A percentile compares a stretch with the other conserved stretches of the same genome.
These are phyloP conservation scores for Ptychoptera contaminata DNA, from an alignment of 2,888 invertebrate species.

Conservation along the genomic window DNA sequence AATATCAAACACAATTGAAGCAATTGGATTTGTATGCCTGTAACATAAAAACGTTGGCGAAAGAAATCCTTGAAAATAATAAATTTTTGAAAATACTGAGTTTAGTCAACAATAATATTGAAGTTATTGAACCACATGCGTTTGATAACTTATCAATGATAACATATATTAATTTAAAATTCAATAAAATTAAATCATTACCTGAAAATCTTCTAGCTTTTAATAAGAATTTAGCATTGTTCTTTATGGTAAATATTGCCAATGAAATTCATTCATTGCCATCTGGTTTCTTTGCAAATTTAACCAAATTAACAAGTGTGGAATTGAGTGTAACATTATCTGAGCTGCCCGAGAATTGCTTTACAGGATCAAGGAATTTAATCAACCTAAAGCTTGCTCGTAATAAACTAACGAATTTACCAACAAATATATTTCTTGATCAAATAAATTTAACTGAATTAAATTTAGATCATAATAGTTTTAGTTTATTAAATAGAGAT, in stretches of 20 bases:
- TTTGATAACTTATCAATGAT: slow-evolving; percentile 46
- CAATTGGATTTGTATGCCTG: too few relatives aligned
- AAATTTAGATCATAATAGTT: slow-evolving; percentile 46
- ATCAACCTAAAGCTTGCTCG: slow-evolving; percentile 42
- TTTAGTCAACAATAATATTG: slow-evolving; percentile 48
- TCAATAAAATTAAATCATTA: slow-evolving; percentile 46
- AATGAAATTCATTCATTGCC: slow-evolving; percentile 41
- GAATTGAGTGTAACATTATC: slow-evolving; percentile 40
- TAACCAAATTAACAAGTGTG: slow-evolving; percentile 39
- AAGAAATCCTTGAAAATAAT: too few relatives aligned
- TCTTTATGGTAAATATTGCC: slow-evolving; percentile 42
- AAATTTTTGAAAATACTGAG: slow-evolving; percentile 32
- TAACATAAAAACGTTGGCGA: too few relatives aligned
- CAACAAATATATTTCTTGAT: slow-evolving; percentile 44
- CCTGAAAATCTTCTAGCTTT: slow-evolving; percentile 41
- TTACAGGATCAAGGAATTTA: slow-evolving; percentile 41
- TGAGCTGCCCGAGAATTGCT: slow-evolving; percentile 42
- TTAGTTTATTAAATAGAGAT: slow-evolving; percentile 39
- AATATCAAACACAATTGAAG: too few relatives aligned
- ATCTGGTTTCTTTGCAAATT: slow-evolving; percentile 40
- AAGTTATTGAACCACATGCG: slow-evolving; percentile 40
- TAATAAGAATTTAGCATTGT: slow-evolving; percentile 36
- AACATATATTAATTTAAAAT: slow-evolving; percentile 44
- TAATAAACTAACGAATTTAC: slow-evolving; percentile 40
- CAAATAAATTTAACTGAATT: slow-evolving; percentile 43